These are phyloP conservation scores for Hoplias malabaricus DNA, from an alignment of 2,113 vertebrate genomes.

Conservation along the genomic window DNA sequence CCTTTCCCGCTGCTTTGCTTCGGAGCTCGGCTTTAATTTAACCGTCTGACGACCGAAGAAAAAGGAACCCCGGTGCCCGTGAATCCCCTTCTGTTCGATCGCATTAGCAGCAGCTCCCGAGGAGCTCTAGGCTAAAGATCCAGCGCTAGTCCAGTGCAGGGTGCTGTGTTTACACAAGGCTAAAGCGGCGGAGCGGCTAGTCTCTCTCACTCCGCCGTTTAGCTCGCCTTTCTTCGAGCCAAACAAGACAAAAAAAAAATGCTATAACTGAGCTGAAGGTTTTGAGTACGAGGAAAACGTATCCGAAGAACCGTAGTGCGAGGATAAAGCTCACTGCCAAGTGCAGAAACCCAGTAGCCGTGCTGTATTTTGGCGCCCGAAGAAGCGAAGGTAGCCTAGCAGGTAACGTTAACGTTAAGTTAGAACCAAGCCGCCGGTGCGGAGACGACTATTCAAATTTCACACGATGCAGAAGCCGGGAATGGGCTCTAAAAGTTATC, in stretches of 20 bases:
- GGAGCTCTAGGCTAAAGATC: background rate
- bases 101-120: background rate
- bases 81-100: background rate
- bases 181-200: constrained; percentile 4
- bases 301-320: background rate
- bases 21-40: background rate
- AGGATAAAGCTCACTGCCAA: background rate
- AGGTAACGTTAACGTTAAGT: background rate
- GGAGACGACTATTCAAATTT: background rate
- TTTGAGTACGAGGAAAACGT: background rate
- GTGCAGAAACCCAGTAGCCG: background rate
- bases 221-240: background rate
- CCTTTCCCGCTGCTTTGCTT: background rate
- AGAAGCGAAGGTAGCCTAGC: background rate
- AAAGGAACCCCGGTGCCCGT: background rate
- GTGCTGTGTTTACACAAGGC: background rate
- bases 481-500: background rate
- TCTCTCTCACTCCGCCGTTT: no score
- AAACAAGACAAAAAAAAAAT: background rate
- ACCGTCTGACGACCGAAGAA: background rate
- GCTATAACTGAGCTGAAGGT: background rate
- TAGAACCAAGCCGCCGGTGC: background rate
- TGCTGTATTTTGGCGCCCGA: background rate
- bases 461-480: background rate
- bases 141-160: background rate